phyloP scores from a whole-genome alignment of 2,888 invertebrate genomes.

The Hofmannophila pseudospretella region DNA sequence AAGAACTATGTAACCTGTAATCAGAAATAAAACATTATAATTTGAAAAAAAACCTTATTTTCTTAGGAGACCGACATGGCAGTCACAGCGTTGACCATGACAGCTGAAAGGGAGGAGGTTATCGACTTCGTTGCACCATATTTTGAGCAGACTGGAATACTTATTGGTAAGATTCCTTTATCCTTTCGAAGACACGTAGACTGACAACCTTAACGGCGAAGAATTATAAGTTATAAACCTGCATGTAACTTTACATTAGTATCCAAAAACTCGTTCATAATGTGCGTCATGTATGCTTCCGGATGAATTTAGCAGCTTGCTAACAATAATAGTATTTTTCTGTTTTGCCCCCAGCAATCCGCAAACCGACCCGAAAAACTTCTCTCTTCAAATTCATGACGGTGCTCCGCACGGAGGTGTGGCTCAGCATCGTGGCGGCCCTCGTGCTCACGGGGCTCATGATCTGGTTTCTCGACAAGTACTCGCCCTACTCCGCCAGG shows the following conservation, averaged over 20 bases:
- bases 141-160: constrained; percentile 94
- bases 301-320: too few relatives aligned
- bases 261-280: too few relatives aligned
- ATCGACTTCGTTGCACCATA: constrained; percentile 95
- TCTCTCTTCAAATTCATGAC: constrained; percentile 96
- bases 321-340: too few relatives aligned
- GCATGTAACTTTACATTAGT: too few relatives aligned
- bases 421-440: constrained; percentile 92
- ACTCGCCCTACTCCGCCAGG: constrained; percentile 91
- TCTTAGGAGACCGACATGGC: constrained; percentile 90
- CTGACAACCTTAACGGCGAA: too few relatives aligned
- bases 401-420: constrained; percentile 90
- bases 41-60: too few relatives aligned
- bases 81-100: constrained; percentile 91
- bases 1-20: too few relatives aligned
- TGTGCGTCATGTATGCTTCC: too few relatives aligned
- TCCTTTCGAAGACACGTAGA: too few relatives aligned
- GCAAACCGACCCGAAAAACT: constrained; percentile 87
- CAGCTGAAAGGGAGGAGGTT: constrained; percentile 92
- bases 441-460: constrained; percentile 89
- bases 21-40: too few relatives aligned
- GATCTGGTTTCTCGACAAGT: constrained; percentile 93
- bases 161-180: constrained; percentile 90
- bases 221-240: too few relatives aligned
- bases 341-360: too few relatives aligned